Conservation (phyloP, 2,888 invertebrate genomes). For the Drosophila anomalata region DNA sequence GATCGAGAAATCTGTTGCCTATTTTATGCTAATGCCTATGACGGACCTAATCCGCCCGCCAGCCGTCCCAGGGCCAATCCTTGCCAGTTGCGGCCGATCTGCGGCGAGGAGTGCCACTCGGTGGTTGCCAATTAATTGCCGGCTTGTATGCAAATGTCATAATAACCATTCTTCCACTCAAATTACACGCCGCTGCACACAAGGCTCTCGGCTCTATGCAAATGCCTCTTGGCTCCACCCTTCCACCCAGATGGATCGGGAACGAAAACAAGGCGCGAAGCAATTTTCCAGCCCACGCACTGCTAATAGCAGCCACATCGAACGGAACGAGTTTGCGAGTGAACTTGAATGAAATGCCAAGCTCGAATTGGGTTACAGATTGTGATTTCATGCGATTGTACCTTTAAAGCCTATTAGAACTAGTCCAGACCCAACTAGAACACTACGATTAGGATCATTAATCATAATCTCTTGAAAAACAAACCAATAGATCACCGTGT, state of each 20-base stretch:
- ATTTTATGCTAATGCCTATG: conserved; percentile 61
- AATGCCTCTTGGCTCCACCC: conserved; percentile 37
- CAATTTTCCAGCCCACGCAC: conserved; percentile 70
- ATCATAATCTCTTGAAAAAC: conserved; percentile 29
- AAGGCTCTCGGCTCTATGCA: conserved; percentile 26
- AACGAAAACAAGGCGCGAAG: conserved; percentile 64
- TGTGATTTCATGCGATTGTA: conserved; percentile 54
- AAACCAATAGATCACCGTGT: conserved; percentile 10
- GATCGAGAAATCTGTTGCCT: conserved; percentile 62
- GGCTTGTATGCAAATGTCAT: conserved; percentile 73
- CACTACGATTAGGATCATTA: conserved; percentile 9
- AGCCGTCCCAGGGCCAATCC: conserved; percentile 56
- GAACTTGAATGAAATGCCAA: conserved; percentile 75
- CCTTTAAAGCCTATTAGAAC: background rate
- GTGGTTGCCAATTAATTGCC: conserved; percentile 68
- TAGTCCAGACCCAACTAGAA: background rate
- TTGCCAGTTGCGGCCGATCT: conserved; percentile 47
- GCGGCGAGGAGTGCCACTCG: conserved; percentile 59
- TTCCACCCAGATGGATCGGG: conserved; percentile 7
- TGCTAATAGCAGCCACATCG: conserved; percentile 9
- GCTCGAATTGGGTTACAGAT: conserved; percentile 71
- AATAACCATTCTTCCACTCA: conserved; percentile 62
- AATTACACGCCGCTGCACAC: conserved; percentile 41
- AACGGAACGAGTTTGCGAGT: conserved; percentile 56
- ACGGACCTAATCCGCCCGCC: conserved; percentile 33